Evolutionary conservation across 2,888 invertebrate genomes (phyloP), one percentile per base, ranked within the genome.

Genomic region (Polietes domitor): DNA sequence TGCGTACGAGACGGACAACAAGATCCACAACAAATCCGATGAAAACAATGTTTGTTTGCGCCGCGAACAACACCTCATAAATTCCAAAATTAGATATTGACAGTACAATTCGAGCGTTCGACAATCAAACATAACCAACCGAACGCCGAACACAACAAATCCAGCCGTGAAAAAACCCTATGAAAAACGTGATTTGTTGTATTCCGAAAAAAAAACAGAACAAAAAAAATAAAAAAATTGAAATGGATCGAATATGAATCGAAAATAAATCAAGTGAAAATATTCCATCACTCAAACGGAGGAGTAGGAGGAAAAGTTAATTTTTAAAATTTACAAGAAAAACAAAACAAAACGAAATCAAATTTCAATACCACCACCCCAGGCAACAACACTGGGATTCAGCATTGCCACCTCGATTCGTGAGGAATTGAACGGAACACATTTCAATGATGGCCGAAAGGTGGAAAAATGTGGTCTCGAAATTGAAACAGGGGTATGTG

Each of bases 401-500:
- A 47, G 28, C 28, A 28, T 28, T 32, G 61, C 61, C 61, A 28
- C n/a, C 61, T 28, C 26, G 26, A 61, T 28, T 28, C 32, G 28
- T 61, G 17, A 61, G n/a, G 50, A 71, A 72, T 43, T 17, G 24
- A 65, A 37, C 32, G 68, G 24, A 65, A 37, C 32, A 73, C 32
- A 70, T 77, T 73, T 63, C 53, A 73, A 80, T 78, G 61, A 89
- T 89, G 89, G 83, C 89, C 63, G 88, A 89, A 84, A 88, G 88
- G 81, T 89, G 89, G 89, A 87, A 86, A 86, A 85, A 80, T 87
- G 88, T 88, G 74, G 85, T 89, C 75, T 80, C 87, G 32, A 88
- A 87, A 87, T 82, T 89, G 65, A 88, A 86, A 74, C 87, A 88
- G 85, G 88, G 89, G 89, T 89, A 88, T 82, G 88, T 86, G 72